Conservation (phyloP, 2,113 vertebrate genomes). For the Nycticryphes semicollaris region DNA sequence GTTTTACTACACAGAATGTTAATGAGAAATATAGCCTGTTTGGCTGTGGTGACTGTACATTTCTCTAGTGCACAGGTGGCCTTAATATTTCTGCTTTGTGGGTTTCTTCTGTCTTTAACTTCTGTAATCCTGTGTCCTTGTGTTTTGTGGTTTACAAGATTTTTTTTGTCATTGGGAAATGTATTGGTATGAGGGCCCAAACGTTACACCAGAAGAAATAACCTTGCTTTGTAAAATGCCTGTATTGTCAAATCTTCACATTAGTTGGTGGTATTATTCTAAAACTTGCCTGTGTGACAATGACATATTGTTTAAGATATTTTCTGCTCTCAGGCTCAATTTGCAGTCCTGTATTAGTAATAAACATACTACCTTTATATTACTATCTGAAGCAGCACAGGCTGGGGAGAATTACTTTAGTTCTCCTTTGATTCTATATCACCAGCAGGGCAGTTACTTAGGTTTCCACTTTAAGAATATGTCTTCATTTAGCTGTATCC, state of each 20-base stretch:
- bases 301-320: not conserved
- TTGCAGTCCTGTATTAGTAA: not conserved
- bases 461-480: not conserved
- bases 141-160: slow-evolving; percentile 44
- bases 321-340: not conserved
- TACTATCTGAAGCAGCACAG: not conserved
- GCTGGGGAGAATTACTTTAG: not conserved
- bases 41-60: not conserved
- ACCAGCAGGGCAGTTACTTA: not conserved
- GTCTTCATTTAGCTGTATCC: not conserved
- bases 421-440: not conserved
- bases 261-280: slow-evolving; percentile 47
- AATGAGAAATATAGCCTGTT: not conserved
- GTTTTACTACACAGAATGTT: not conserved
- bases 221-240: slow-evolving; percentile 33
- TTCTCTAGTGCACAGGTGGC: slow-evolving; percentile 32
- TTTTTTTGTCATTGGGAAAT: slow-evolving; percentile 40
- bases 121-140: slow-evolving; percentile 24
- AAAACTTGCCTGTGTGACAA: slow-evolving; percentile 12
- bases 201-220: slow-evolving; percentile 44
- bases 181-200: not conserved
- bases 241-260: slow-evolving; percentile 55
- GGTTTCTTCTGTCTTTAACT: slow-evolving; percentile 49
- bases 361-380: not conserved
- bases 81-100: slow-evolving; percentile 47